Base-by-base conservation (phyloP, 2,113 vertebrate genomes). In the Ia io region DNA sequence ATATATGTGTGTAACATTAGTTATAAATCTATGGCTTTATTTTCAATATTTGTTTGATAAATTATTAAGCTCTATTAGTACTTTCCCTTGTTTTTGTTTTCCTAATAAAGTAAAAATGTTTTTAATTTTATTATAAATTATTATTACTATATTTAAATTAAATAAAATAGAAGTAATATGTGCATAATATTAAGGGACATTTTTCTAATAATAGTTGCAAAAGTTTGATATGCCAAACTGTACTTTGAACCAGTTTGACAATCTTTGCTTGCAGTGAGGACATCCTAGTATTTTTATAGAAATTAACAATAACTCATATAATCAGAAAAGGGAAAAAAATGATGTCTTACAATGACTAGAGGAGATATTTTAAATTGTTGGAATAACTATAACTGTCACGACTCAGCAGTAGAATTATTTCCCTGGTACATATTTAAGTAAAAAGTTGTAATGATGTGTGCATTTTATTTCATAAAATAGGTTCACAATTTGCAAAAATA, bases 381-480 rank as follows among this genome's bases (percentile, higher is more conserved):
- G 35, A 84, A 25, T 14, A 61, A 4, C 79, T 51, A 51, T 23
- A 22, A 73, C 11, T 59, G 23, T 25, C 30, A 42, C 32, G 73
- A 28, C 69, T 71, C n/a, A 47, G 1, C 22, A 71, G 28, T 23
- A 83, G 12, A 92, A 80, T 93, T 90, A 82, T 92, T 87, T 90
- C 32, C 30, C 25, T 22, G n/a, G 70, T 23, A 78, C 56, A 67
- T 79, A 74, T 86, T 92, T 90, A 90, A 56, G 16, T 69, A 37
- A 78, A 35, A 32, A 32, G 13, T 51, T 87, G 4, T 56, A 88
- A 92, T 78, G 53, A 80, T 63, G 42, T 87, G 16, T 80, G n/a
- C 28, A 13, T 83, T 90, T 59, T 80, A 47, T 88, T 93, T 94
- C 9, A 47, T 71, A 25, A 86, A 97, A 89, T 87, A 59, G 14